Conservation (phyloP, 2,888 invertebrate species). For the Thereva nobilitata region DNA sequence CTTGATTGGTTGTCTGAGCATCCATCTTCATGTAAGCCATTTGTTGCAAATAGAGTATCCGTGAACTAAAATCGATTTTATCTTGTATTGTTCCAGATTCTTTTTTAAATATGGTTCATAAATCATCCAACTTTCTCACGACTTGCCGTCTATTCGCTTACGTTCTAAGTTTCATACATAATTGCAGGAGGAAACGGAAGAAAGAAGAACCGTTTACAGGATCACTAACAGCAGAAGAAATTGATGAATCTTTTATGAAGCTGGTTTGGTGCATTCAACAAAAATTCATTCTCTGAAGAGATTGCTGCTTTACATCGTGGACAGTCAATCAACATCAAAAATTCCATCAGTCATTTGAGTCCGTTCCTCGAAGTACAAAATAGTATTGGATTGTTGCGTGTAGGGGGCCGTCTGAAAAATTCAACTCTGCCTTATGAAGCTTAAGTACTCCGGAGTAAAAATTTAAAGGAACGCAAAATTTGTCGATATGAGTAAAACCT, state of each 20-base stretch:
- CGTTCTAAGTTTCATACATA: conserved; percentile 23
- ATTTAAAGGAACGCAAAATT: too few relatives aligned
- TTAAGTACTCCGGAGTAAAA: too few relatives aligned
- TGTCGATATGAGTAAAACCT: too few relatives aligned
- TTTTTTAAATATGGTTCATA: conserved; percentile 48
- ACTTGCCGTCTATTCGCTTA: conserved; percentile 27
- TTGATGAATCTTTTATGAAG: conserved; percentile 24
- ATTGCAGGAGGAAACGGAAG: conserved; percentile 3
- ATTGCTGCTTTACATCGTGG: not conserved
- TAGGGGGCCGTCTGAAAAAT: not conserved
- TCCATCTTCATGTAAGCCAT: conserved; percentile 33
- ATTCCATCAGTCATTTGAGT: conserved; percentile 8
- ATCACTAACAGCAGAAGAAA: conserved; percentile 21
- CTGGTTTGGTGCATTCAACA: conserved; percentile 23
- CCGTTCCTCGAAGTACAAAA: not conserved
- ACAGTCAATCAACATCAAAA: conserved; percentile 8
- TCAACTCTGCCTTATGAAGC: not conserved
- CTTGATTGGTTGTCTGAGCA: conserved; percentile 39
- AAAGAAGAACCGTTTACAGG: not conserved
- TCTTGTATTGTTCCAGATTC: conserved; percentile 47
- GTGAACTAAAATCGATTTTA: conserved; percentile 41
- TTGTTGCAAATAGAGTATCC: conserved; percentile 48
- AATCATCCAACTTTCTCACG: conserved; percentile 46
- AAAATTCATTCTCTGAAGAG: conserved; percentile 15
- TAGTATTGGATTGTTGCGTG: not conserved